These are phyloP conservation scores for Porites cylindrica DNA, from an alignment of 92 coral and sea anemone genomes.

Conservation along the genomic window DNA sequence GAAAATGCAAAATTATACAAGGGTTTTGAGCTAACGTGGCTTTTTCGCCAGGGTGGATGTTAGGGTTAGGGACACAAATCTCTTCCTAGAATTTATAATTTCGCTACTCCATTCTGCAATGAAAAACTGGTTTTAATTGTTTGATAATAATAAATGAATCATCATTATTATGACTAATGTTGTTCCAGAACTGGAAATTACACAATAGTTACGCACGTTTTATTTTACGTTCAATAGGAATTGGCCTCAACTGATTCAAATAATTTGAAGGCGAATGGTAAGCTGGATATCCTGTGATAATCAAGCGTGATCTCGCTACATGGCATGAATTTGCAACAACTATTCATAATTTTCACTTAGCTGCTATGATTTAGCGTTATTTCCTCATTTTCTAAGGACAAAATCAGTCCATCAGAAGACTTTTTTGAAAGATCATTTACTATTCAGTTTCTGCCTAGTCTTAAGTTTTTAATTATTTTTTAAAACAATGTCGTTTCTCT, in stretches of 20 bases:
- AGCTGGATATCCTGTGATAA: background rate
- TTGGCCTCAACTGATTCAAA: background rate
- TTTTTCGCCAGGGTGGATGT: too few species aligned
- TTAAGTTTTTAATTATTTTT: background rate
- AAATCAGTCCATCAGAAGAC: background rate
- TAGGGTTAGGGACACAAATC: background rate
- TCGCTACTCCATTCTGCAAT: background rate
- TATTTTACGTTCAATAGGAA: background rate
- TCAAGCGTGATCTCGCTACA: background rate
- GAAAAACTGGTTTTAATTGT: background rate
- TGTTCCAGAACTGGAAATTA: background rate
- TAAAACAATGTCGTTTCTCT: background rate
- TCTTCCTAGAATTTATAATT: background rate
- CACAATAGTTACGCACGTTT: background rate
- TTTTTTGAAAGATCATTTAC: background rate
- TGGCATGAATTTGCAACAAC: background rate
- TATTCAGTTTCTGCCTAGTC: background rate
- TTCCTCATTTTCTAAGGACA: background rate
- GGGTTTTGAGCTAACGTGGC: too few species aligned
- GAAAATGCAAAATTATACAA: too few species aligned
- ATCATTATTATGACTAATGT: too few species aligned
- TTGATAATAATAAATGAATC: background rate
- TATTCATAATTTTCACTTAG: background rate
- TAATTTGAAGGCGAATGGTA: background rate
- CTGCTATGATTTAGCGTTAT: background rate